Conservation (phyloP, 2,888 invertebrate genomes). For the Linnaemya tessellans region DNA sequence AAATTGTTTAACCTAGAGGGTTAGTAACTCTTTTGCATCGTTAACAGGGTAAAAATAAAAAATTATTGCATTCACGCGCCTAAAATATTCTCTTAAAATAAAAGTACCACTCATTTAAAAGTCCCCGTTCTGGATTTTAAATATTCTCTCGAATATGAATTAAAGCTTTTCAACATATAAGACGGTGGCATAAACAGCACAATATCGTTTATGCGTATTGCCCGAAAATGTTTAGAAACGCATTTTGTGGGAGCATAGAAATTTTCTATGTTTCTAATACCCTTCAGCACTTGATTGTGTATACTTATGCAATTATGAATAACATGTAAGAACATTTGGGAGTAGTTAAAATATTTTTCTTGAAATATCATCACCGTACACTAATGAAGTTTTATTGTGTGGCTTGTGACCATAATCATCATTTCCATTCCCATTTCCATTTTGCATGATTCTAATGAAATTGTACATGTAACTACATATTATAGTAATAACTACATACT, state of each 20-base stretch:
- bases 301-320: background rate
- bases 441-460: conserved; percentile 16
- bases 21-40: no score
- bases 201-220: conserved; percentile 4
- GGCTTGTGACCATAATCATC: conserved; percentile 47
- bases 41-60: no score
- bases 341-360: conserved; percentile 24
- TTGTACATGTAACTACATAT: conserved; percentile 11
- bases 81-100: no score
- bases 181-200: background rate
- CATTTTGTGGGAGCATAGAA: background rate
- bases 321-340: conserved; percentile 9
- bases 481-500: conserved; percentile 40
- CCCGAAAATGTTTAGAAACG: background rate
- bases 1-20: no score
- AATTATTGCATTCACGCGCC: no score
- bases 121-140: no score
- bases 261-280: conserved; percentile 16
- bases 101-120: no score
- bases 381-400: conserved; percentile 56
- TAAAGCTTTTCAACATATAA: no score
- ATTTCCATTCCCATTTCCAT: conserved; percentile 33
- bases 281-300: background rate
- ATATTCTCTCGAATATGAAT: no score
- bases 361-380: conserved; percentile 43